These are phyloP conservation scores for Cyrtodaria siliqua DNA, from an alignment of 2,888 invertebrate genomes.

Conservation along the genomic window DNA sequence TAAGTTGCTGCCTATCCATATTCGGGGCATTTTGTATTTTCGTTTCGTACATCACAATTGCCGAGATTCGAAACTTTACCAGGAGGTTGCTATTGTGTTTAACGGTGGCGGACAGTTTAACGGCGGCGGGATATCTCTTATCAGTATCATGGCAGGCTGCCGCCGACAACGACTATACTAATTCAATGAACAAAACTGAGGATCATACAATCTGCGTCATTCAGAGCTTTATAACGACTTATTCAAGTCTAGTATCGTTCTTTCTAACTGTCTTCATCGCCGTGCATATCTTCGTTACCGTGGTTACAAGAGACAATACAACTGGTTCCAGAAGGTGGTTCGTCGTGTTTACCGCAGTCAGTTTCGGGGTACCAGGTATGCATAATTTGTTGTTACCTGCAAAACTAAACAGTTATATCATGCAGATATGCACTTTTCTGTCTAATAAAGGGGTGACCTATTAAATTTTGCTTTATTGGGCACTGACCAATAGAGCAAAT, in stretches of 20 bases:
- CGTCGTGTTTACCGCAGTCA: background rate
- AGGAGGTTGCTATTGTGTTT: constrained; percentile 47
- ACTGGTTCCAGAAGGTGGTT: background rate
- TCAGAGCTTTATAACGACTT: background rate
- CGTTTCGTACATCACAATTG: constrained; percentile 26
- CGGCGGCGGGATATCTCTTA: constrained; percentile 39
- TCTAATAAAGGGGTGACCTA: too few relatives aligned
- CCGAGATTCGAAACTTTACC: constrained; percentile 33
- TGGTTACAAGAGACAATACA: background rate
- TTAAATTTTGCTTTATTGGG: too few relatives aligned
- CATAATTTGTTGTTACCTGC: too few relatives aligned
- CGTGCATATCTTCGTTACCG: background rate
- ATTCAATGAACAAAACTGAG: too few relatives aligned
- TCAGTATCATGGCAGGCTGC: background rate
- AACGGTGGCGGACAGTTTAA: constrained; percentile 50
- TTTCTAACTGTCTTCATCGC: background rate
- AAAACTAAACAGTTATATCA: too few relatives aligned
- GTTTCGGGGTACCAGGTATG: background rate
- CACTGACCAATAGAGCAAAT: too few relatives aligned
- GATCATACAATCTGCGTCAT: background rate
- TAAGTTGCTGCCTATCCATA: constrained; percentile 36
- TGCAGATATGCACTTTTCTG: too few relatives aligned
- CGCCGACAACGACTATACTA: too few relatives aligned
- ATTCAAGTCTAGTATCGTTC: background rate
- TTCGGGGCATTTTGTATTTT: constrained; percentile 44